Conservation (phyloP, 2,797 vertebrate genomes). For the Galagoides demidoff region DNA sequence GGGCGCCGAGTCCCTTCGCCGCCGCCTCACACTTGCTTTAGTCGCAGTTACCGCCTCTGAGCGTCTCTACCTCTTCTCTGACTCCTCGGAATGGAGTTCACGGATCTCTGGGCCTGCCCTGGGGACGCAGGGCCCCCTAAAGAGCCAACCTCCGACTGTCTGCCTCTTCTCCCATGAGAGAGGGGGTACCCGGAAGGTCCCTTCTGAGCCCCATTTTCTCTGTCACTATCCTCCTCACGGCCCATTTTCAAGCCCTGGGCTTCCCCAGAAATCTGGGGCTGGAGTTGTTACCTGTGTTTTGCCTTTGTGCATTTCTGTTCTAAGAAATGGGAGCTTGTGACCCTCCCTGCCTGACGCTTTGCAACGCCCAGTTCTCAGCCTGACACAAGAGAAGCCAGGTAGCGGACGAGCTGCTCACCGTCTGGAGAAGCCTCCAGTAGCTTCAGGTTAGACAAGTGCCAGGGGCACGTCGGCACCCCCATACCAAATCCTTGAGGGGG, state of each 20-base stretch:
- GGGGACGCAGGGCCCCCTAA: not conserved
- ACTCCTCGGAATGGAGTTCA: not conserved
- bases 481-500: not conserved
- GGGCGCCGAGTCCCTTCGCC: not conserved
- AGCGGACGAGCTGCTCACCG: not conserved
- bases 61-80: not conserved
- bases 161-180: not conserved
- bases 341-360: conserved; percentile 70
- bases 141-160: too few relatives aligned
- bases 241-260: not conserved
- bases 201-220: not conserved
- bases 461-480: not conserved
- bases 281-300: conserved; percentile 69
- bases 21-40: not conserved
- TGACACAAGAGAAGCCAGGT: conserved; percentile 14
- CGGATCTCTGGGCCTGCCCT: not conserved
- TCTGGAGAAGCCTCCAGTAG: not conserved
- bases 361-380: conserved; percentile 68
- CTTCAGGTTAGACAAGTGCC: not conserved
- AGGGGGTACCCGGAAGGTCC: not conserved
- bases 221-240: not conserved
- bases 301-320: conserved; percentile 77
- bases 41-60: not conserved
- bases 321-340: conserved; percentile 61
- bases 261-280: not conserved